A percentile compares a stretch with the other conserved stretches of the same genome.
phyloP scores from a whole-genome alignment of 2,888 invertebrate genomes.

The Spodoptera exigua region DNA sequence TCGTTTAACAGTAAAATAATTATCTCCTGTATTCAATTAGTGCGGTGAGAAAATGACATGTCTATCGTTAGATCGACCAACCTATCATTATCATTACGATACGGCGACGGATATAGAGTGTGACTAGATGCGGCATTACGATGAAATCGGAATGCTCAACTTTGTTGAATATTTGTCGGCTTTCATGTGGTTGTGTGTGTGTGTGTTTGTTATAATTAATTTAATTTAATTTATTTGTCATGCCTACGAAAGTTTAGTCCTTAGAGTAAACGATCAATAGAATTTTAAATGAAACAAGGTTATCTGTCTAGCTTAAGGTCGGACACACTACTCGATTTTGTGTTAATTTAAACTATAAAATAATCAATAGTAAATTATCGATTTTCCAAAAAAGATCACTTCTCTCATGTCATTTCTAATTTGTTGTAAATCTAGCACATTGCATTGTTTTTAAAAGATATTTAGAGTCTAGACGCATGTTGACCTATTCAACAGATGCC shows the following conservation, averaged over 20 bases:
- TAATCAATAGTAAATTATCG: too few relatives aligned
- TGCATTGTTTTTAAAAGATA: constrained; percentile 1
- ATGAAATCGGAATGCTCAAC: constrained; percentile 25
- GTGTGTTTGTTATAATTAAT: background rate
- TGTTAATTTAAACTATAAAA: too few relatives aligned
- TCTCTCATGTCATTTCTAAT: background rate
- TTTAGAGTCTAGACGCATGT: constrained; percentile 20
- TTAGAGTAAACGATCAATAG: too few relatives aligned
- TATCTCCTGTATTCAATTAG: constrained; percentile 82
- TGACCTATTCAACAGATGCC: constrained; percentile 32
- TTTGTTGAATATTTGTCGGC: constrained; percentile 13
- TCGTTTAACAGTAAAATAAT: constrained; percentile 72
- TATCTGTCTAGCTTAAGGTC: too few relatives aligned
- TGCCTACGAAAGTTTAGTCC: too few relatives aligned
- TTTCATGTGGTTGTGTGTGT: constrained; percentile 10
- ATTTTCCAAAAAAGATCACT: too few relatives aligned
- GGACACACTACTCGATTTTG: too few relatives aligned
- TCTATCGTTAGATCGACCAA: constrained; percentile 72
- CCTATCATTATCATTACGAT: constrained; percentile 75
- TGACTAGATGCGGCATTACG: constrained; percentile 69
- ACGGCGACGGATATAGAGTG: constrained; percentile 57
- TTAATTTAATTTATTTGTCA: too few relatives aligned
- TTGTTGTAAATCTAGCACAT: background rate
- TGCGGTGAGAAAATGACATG: constrained; percentile 84
- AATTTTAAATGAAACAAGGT: too few relatives aligned